A percentile compares a stretch with the other conserved stretches of the same genome.
Conservation (phyloP, 2,888 invertebrate genomes). For the Diarsia dahlii region DNA sequence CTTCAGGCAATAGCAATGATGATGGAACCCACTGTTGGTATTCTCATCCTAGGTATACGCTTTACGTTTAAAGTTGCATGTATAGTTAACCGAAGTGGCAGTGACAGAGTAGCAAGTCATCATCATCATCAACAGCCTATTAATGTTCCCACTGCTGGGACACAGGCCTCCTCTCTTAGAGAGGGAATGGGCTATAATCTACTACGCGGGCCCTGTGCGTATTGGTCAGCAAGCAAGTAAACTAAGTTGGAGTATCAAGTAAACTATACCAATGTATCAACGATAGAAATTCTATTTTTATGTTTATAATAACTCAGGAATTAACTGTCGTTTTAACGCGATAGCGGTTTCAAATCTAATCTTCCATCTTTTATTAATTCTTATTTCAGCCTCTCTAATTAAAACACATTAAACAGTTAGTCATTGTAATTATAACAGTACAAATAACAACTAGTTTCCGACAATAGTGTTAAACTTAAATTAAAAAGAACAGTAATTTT, state of each 20-base stretch:
- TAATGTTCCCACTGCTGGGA: no score
- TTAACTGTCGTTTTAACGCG: neutral
- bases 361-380: neutral
- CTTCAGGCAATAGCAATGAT: neutral
- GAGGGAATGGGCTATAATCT: no score
- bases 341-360: neutral
- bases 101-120: neutral
- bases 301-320: neutral
- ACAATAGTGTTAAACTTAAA: conserved; percentile 32
- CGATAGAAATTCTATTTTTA: neutral
- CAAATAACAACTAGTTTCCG: conserved; percentile 21
- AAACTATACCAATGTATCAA: neutral
- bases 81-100: neutral
- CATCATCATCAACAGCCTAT: no score
- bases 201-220: no score
- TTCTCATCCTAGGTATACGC: neutral
- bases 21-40: neutral
- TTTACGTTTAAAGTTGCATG: neutral
- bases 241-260: no score
- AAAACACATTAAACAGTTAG: neutral
- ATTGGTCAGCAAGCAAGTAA: no score
- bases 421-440: conserved; percentile 40
- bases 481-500: conserved; percentile 39
- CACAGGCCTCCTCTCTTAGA: no score
- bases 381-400: neutral